Percentiles rank a stretch among this genome's conserved stretches.
Evolutionary conservation across 1,140 invertebrate species (phyloP).

Genomic region (Drosophila kohkoa): DNA sequence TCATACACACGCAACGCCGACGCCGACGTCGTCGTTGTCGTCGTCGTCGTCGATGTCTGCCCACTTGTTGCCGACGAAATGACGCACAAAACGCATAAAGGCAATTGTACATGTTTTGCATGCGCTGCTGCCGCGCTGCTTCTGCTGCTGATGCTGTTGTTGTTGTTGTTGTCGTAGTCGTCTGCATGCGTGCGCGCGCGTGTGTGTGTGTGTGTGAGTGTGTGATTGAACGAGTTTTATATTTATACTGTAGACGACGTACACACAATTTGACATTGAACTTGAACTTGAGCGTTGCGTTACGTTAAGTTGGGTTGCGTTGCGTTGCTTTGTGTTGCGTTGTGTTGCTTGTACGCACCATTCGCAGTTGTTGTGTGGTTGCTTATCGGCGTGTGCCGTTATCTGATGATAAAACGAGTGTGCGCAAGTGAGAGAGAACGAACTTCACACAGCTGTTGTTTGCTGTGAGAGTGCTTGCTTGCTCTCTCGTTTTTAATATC

Average conservation of each 20-base stretch:
- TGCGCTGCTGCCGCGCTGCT: constrained; percentile 19
- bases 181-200: constrained; percentile 28
- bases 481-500: too few relatives aligned
- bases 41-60: constrained; percentile 22
- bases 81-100: constrained; percentile 73
- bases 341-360: constrained; percentile 38
- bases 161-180: neutral
- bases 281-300: constrained; percentile 69
- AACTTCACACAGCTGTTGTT: neutral
- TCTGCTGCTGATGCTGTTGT: constrained; percentile 3
- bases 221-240: constrained; percentile 70
- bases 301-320: constrained; percentile 8
- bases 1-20: constrained; percentile 15
- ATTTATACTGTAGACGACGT: constrained; percentile 18
- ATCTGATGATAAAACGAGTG: constrained; percentile 57
- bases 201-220: constrained; percentile 26
- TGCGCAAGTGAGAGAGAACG: neutral
- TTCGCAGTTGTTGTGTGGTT: constrained; percentile 30
- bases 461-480: neutral
- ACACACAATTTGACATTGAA: constrained; percentile 64
- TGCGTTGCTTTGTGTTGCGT: constrained; percentile 14
- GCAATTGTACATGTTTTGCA: constrained; percentile 21
- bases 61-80: constrained; percentile 57
- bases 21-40: constrained; percentile 29
- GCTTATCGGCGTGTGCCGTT: constrained; percentile 70